phyloP scores from a whole-genome alignment of 1,140 invertebrate genomes.

The Himalopsyche phryganea region DNA sequence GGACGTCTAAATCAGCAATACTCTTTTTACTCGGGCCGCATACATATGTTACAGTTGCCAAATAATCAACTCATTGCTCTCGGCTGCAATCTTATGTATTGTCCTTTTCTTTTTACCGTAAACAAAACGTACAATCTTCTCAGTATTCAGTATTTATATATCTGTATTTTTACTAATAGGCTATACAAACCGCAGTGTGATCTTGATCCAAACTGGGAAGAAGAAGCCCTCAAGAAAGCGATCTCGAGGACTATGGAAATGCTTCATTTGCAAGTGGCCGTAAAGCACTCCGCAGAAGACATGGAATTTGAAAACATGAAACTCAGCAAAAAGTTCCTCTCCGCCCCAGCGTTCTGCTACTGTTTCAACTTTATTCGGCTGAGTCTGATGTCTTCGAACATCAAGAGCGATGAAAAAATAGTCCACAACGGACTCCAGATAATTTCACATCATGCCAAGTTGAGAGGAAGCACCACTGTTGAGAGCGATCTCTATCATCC shows the following conservation, averaged over 20 bases:
- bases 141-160: too few species aligned
- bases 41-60: too few species aligned
- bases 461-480: slow-evolving; percentile 51
- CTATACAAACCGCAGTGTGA: slow-evolving; percentile 74
- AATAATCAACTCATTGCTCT: too few species aligned
- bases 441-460: slow-evolving; percentile 67
- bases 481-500: slow-evolving; percentile 64
- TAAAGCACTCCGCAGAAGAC: slow-evolving; percentile 10
- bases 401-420: slow-evolving; percentile 55
- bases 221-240: slow-evolving; percentile 63
- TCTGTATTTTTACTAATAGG: too few species aligned
- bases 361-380: slow-evolving; percentile 75
- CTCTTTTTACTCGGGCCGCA: too few species aligned
- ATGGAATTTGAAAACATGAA: slow-evolving; percentile 18
- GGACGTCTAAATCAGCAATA: too few species aligned
- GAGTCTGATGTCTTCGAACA: slow-evolving; percentile 53
- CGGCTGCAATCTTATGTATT: too few species aligned
- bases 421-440: slow-evolving; percentile 65
- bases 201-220: slow-evolving; percentile 73
- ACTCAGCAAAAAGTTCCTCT: slow-evolving; percentile 49
- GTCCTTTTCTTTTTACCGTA: too few species aligned
- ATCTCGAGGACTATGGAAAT: slow-evolving; percentile 58
- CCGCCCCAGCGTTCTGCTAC: slow-evolving; percentile 76
- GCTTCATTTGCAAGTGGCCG: slow-evolving; percentile 52
- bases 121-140: too few species aligned